These are phyloP conservation scores for Eupeodes corollae DNA, from an alignment of 1,140 invertebrate genomes.

Conservation along the genomic window DNA sequence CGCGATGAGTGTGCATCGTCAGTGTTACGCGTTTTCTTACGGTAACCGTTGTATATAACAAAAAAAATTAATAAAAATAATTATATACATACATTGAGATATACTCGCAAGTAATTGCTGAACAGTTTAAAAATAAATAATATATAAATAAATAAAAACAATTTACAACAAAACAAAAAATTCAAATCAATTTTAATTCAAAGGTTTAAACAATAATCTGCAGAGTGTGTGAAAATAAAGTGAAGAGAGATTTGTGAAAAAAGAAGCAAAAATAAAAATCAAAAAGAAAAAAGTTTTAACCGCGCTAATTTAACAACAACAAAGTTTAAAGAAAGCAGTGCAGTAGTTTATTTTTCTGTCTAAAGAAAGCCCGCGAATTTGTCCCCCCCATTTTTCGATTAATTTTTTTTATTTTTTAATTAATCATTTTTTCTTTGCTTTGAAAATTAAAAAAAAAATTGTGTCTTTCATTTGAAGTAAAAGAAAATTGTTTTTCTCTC, in stretches of 20 bases:
- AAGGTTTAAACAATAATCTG: background rate
- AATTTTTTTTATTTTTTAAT: too few species aligned
- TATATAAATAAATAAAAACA: background rate
- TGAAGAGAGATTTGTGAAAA: background rate
- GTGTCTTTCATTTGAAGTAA: too few species aligned
- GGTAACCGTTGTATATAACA: slow-evolving; percentile 4
- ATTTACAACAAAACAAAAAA: slow-evolving; percentile 4
- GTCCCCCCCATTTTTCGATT: too few species aligned
- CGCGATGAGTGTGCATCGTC: slow-evolving; percentile 13
- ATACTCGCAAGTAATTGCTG: background rate
- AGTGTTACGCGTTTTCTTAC: slow-evolving; percentile 7
- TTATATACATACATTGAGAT: slow-evolving; percentile 2
- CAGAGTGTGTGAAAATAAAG: background rate
- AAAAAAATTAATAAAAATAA: slow-evolving; percentile 3
- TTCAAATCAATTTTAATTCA: background rate
- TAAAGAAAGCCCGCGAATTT: background rate
- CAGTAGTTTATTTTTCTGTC: background rate
- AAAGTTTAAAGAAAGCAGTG: background rate
- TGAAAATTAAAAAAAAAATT: too few species aligned
- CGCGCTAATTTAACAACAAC: background rate
- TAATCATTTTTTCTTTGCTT: too few species aligned
- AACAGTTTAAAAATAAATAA: background rate
- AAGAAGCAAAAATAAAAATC: background rate
- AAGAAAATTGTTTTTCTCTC: too few species aligned
- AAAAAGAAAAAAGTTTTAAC: background rate